Evolutionary conservation across 2,113 vertebrate species (phyloP).

Genomic region (Etia nguti): DNA sequence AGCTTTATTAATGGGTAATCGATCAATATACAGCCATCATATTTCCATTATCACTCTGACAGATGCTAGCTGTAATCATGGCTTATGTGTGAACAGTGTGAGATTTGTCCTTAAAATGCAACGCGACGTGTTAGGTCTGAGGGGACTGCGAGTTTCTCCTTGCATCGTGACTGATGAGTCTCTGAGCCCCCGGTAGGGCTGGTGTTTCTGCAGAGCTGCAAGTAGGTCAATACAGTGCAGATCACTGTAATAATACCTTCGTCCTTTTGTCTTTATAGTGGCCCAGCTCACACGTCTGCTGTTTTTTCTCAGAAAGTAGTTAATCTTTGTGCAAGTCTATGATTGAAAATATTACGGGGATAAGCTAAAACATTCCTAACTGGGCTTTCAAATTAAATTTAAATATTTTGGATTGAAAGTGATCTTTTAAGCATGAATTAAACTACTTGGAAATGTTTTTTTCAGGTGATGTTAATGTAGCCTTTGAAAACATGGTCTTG

Average conservation of each 20-base stretch:
- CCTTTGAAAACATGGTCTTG: background rate
- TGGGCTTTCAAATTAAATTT: background rate
- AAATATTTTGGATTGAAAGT: background rate
- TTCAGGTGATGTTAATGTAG: accelerated
- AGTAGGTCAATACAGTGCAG: background rate
- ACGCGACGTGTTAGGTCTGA: background rate
- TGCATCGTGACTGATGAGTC: background rate
- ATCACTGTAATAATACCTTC: background rate
- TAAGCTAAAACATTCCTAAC: background rate
- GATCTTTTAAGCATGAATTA: background rate
- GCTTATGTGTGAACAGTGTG: background rate
- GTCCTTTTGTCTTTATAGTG: background rate
- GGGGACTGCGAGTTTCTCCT: background rate
- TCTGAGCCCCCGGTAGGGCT: background rate
- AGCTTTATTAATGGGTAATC: background rate
- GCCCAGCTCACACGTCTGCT: background rate
- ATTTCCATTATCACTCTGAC: background rate
- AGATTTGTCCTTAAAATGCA: background rate
- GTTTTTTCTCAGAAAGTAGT: background rate
- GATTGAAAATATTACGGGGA: background rate
- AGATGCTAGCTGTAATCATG: background rate
- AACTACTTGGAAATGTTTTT: background rate
- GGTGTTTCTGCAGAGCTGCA: background rate
- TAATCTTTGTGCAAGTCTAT: background rate
- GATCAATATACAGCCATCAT: background rate